Evolutionary conservation across 2,888 invertebrate species (phyloP).

Genomic region (Ochropacha duplaris): DNA sequence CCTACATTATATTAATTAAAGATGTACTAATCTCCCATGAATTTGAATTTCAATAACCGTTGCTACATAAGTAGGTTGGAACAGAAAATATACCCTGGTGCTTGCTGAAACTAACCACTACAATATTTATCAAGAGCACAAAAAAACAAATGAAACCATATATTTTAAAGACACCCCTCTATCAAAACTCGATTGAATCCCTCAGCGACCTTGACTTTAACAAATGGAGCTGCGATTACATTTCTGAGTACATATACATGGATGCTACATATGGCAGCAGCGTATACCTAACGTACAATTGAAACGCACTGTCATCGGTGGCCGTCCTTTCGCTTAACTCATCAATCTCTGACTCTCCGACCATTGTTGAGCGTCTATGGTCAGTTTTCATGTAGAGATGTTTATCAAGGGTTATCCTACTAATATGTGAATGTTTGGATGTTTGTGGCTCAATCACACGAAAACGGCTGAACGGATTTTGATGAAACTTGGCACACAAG

Average conservation of each 20-base stretch:
- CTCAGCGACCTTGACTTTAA: background rate
- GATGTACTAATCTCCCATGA: no score
- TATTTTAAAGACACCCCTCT: background rate
- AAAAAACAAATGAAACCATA: no score
- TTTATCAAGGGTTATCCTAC: background rate
- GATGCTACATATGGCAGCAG: background rate
- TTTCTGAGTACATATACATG: background rate
- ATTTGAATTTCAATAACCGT: no score
- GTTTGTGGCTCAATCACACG: no score
- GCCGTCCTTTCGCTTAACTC: background rate
- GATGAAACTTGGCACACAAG: no score
- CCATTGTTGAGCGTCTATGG: background rate
- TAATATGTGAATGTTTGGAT: no score
- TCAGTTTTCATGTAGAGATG: background rate
- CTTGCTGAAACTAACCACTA: no score
- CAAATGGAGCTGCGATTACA: background rate
- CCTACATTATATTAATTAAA: no score
- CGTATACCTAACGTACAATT: background rate
- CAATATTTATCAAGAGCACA: no score
- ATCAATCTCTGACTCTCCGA: constrained; percentile 2
- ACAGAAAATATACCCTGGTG: no score
- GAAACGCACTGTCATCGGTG: background rate
- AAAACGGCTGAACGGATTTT: no score
- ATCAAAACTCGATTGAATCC: background rate
- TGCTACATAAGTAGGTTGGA: no score